Conservation (phyloP, 2,888 invertebrate species). For the Chirona hameri region DNA sequence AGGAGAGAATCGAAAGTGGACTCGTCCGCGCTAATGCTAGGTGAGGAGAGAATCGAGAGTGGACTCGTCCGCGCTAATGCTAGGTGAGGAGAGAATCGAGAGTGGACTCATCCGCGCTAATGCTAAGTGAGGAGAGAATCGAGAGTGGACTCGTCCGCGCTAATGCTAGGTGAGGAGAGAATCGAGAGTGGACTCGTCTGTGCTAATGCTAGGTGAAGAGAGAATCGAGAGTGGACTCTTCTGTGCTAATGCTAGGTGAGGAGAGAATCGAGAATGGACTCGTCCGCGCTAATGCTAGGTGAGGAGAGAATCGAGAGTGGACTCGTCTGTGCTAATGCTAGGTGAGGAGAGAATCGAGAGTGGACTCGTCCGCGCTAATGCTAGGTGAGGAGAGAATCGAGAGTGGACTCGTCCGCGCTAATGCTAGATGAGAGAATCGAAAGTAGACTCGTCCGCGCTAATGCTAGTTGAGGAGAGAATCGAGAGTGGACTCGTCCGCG, state of each 20-base stretch:
- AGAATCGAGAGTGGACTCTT: constrained; percentile 43
- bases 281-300: no score
- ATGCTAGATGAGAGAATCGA: constrained; percentile 33
- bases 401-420: constrained; percentile 40
- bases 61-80: constrained; percentile 34
- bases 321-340: constrained; percentile 34
- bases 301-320: constrained; percentile 46
- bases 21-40: constrained; percentile 34
- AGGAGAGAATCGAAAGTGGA: constrained; percentile 32
- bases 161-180: constrained; percentile 34
- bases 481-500: constrained; percentile 42
- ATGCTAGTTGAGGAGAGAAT: no score
- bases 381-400: constrained; percentile 47
- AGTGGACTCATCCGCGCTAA: no score
- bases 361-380: no score
- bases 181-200: constrained; percentile 42
- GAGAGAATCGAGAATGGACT: not conserved
- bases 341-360: constrained; percentile 31
- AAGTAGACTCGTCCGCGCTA: no score
- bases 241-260: constrained; percentile 36
- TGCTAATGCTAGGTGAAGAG: constrained; percentile 52
- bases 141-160: constrained; percentile 41
- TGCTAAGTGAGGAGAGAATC: constrained; percentile 46
- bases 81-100: constrained; percentile 32
- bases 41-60: constrained; percentile 46